These are phyloP conservation scores for Amphiura filiformis DNA, from an alignment of 35 echinoderm and acorn worm genomes.

Conservation along the genomic window DNA sequence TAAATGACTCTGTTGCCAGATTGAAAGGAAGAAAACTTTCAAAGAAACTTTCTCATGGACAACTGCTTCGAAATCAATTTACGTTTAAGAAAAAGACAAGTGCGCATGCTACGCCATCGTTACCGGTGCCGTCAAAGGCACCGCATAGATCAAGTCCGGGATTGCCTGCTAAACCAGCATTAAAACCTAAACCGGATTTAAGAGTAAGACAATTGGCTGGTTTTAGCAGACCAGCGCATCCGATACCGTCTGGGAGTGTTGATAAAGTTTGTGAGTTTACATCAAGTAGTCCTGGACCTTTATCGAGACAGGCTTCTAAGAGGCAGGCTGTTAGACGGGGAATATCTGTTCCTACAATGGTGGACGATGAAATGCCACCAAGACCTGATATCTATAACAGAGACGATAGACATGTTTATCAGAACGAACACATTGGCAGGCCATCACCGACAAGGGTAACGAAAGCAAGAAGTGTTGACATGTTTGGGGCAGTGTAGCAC, in stretches of 20 bases:
- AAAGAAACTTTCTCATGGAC: neutral
- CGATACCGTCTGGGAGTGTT: neutral
- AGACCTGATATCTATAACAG: neutral
- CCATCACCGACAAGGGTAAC: neutral
- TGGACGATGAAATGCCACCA: neutral
- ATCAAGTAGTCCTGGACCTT: conserved; percentile 7
- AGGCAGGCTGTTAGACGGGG: neutral
- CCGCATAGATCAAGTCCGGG: neutral
- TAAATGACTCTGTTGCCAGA: conserved; percentile 31
- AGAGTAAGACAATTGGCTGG: neutral
- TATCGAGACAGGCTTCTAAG: neutral
- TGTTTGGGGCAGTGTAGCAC: conserved; percentile 10
- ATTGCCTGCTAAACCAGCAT: neutral
- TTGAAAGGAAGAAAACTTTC: conserved; percentile 7
- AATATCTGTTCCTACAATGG: neutral
- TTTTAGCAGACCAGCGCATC: neutral
- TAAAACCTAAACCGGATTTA: conserved; percentile 20
- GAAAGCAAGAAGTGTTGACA: conserved; percentile 33
- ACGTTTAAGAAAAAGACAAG: neutral
- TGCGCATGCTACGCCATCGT: neutral
- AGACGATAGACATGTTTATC: conserved; percentile 14
- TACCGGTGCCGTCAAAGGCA: neutral
- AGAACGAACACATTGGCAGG: conserved; percentile 24
- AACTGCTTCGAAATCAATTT: neutral
- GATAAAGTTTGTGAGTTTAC: neutral